Percentiles rank a stretch among this genome's conserved stretches.
These are phyloP conservation scores for Halichoeres trimaculatus DNA, from an alignment of 2,113 vertebrate species.

Conservation along the genomic window DNA sequence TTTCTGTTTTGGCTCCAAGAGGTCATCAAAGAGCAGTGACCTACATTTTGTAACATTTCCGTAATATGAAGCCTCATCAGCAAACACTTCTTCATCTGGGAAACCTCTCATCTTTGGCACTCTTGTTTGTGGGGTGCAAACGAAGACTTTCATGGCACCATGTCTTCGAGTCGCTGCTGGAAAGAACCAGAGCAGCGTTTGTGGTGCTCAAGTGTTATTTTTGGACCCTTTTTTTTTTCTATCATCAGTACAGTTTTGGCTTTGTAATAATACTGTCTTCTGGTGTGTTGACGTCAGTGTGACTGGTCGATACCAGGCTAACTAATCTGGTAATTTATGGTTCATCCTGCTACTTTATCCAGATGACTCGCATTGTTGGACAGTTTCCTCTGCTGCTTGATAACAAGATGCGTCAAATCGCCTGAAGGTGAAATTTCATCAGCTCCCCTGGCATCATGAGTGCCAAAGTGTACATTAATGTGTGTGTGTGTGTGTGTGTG, in stretches of 20 bases:
- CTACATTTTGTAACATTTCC: not conserved
- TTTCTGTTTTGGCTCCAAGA: slow-evolving; percentile 16
- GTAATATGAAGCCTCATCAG: slow-evolving; percentile 1
- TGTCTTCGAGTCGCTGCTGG: not conserved
- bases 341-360: slow-evolving; percentile 24
- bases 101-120: not conserved
- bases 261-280: slow-evolving; percentile 30
- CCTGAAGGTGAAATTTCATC: slow-evolving; percentile 44
- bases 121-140: not conserved
- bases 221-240: slow-evolving; percentile 28
- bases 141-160: not conserved
- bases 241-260: slow-evolving; percentile 24
- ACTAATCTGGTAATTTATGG: slow-evolving; percentile 14
- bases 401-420: slow-evolving; percentile 28
- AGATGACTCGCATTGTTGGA: slow-evolving; percentile 16
- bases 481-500: too few relatives aligned
- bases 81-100: slow-evolving; percentile 24
- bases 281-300: slow-evolving; percentile 11
- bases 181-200: not conserved
- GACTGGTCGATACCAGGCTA: not conserved
- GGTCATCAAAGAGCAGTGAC: slow-evolving; percentile 1
- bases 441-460: slow-evolving; percentile 21
- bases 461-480: not conserved
- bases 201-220: slow-evolving; percentile 30
- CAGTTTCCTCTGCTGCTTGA: slow-evolving; percentile 22